These are phyloP conservation scores for Aphaenogaster ashmeadi DNA, from an alignment of 1,140 invertebrate genomes.

Conservation along the genomic window DNA sequence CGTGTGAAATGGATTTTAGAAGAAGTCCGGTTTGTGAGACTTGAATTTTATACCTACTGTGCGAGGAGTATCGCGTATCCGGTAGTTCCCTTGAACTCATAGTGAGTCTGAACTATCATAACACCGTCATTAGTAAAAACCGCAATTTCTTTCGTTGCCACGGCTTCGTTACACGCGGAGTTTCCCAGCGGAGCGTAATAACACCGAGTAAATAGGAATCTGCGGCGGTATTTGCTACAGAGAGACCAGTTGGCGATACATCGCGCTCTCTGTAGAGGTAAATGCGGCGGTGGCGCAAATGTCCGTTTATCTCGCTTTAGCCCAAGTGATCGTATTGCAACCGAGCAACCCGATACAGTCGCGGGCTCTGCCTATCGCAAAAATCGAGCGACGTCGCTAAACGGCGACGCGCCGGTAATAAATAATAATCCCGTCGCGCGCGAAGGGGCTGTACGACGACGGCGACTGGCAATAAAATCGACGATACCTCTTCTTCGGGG, in stretches of 20 bases:
- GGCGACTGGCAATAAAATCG: conserved; percentile 38
- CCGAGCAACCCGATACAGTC: background rate
- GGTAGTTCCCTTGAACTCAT: background rate
- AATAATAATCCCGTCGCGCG: conserved; percentile 37
- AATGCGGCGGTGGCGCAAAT: conserved; percentile 16
- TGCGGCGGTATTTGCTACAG: background rate
- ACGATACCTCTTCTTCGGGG: conserved; percentile 39
- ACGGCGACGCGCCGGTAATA: conserved; percentile 14
- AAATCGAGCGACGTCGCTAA: conserved; percentile 12
- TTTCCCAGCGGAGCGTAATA: conserved; percentile 7
- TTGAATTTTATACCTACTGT: background rate
- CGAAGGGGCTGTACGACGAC: background rate
- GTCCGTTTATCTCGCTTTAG: conserved; percentile 17
- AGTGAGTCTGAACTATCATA: background rate
- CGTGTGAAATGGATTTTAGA: conserved; percentile 6
- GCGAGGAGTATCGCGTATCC: background rate
- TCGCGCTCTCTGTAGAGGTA: background rate
- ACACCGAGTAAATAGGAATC: conserved; percentile 33
- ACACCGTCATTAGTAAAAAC: conserved; percentile 35
- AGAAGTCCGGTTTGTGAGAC: background rate
- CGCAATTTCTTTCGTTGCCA: conserved; percentile 19
- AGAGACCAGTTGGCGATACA: background rate
- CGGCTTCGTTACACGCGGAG: background rate
- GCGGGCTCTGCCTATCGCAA: background rate
- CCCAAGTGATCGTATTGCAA: background rate